phyloP scores from a whole-genome alignment of 1,140 invertebrate genomes.

The Saccostrea glomerata region DNA sequence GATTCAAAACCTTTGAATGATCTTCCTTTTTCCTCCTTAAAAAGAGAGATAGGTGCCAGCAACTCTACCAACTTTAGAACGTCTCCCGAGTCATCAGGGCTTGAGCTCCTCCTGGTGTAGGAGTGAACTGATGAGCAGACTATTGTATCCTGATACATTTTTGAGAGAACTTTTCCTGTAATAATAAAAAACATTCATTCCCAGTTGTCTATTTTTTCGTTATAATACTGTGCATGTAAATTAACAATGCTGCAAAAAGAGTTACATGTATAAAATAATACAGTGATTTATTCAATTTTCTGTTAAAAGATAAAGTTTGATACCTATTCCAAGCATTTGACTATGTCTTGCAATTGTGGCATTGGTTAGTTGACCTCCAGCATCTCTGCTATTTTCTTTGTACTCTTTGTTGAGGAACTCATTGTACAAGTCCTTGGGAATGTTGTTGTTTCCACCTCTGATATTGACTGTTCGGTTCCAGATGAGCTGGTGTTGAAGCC shows the following conservation, averaged over 20 bases:
- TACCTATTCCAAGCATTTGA: constrained; percentile 25
- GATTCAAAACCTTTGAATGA: not conserved
- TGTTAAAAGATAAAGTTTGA: not conserved
- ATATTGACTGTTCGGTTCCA: too few relatives aligned
- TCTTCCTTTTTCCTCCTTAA: not conserved
- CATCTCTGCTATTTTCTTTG: constrained; percentile 24
- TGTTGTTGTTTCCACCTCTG: too few relatives aligned
- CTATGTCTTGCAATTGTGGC: constrained; percentile 27
- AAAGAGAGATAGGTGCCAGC: not conserved
- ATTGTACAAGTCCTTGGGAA: not conserved
- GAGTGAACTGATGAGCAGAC: not conserved
- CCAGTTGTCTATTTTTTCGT: not conserved
- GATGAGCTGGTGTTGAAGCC: too few relatives aligned
- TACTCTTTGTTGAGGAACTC: constrained; percentile 33
- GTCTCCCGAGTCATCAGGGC: not conserved
- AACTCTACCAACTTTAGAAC: constrained; percentile 18
- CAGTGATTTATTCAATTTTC: not conserved
- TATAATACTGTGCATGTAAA: not conserved
- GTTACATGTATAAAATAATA: not conserved
- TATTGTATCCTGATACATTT: not conserved
- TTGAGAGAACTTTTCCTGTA: not conserved
- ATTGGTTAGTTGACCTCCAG: constrained; percentile 32
- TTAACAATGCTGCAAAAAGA: not conserved
- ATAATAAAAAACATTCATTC: not conserved
- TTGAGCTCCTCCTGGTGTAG: not conserved